A percentile compares a stretch with the other conserved stretches of the same genome.
Conservation (phyloP, 2,113 vertebrate genomes). For the Ammodytes marinus region DNA sequence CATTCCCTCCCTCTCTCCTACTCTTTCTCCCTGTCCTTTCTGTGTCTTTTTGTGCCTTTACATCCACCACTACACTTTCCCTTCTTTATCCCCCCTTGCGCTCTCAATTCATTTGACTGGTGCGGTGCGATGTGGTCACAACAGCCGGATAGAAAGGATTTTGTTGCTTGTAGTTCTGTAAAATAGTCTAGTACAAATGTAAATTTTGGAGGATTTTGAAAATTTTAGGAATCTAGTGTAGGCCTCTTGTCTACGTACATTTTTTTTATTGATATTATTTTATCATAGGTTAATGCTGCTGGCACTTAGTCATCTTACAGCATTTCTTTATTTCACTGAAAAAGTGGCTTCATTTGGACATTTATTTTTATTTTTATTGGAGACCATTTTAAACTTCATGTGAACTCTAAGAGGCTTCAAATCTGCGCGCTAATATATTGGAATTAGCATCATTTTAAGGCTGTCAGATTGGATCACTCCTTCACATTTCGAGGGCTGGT, state of each 20-base stretch:
- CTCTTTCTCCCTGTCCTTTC: conserved; percentile 30
- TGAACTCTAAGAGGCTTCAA: neutral
- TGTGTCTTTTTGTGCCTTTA: conserved; percentile 39
- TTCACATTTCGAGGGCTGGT: neutral
- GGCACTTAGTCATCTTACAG: neutral
- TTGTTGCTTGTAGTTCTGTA: neutral
- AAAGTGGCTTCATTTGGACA: neutral
- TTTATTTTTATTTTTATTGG: conserved; percentile 3
- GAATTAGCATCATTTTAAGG: conserved; percentile 14
- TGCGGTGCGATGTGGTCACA: conserved; percentile 28
- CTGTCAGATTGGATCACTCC: conserved; percentile 17
- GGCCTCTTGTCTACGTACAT: neutral
- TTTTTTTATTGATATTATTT: neutral
- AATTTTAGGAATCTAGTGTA: neutral
- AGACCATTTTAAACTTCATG: neutral
- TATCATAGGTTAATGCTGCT: neutral
- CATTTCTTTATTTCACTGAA: neutral
- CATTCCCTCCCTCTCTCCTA: conserved; percentile 22
- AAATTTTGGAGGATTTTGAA: neutral
- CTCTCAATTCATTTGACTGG: conserved; percentile 56
- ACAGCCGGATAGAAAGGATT: conserved; percentile 6
- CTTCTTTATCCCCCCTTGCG: conserved; percentile 11
- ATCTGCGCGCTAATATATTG: conserved; percentile 14
- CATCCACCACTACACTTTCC: conserved; percentile 19
- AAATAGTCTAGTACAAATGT: neutral